These are phyloP conservation scores for Epizoanthus ramosus DNA, from an alignment of 92 coral and sea anemone genomes.

Conservation along the genomic window DNA sequence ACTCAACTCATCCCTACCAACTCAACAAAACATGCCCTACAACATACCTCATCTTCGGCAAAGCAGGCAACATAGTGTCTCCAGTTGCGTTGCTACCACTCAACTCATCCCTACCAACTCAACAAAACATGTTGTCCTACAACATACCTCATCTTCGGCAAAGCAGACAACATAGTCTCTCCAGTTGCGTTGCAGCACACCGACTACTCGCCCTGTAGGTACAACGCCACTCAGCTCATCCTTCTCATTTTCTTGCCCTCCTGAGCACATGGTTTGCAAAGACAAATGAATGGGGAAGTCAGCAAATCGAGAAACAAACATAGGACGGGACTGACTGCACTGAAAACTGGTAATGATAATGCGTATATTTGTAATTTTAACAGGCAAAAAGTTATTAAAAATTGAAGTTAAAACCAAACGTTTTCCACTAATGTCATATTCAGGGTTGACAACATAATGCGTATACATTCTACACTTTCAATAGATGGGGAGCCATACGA, in stretches of 20 bases:
- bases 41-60: constrained; percentile 75
- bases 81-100: constrained; percentile 80
- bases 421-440: no score
- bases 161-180: constrained; percentile 85
- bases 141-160: constrained; percentile 75
- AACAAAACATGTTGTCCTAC: neutral
- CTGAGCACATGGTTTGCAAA: neutral
- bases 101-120: no score
- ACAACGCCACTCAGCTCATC: constrained; percentile 70
- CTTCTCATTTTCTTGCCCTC: neutral
- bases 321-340: no score
- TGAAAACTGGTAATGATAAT: no score
- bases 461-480: no score
- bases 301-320: no score
- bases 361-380: no score
- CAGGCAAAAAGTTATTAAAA: no score
- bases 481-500: no score
- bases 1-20: neutral
- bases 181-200: constrained; percentile 94
- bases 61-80: constrained; percentile 85
- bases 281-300: no score
- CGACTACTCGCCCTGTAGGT: constrained; percentile 86
- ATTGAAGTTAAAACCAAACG: no score
- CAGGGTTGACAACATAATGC: no score
- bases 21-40: neutral